A percentile compares a stretch with the other conserved stretches of the same genome.
Evolutionary conservation across 2,888 invertebrate genomes (phyloP).

Genomic region (Heliconius aoede): DNA sequence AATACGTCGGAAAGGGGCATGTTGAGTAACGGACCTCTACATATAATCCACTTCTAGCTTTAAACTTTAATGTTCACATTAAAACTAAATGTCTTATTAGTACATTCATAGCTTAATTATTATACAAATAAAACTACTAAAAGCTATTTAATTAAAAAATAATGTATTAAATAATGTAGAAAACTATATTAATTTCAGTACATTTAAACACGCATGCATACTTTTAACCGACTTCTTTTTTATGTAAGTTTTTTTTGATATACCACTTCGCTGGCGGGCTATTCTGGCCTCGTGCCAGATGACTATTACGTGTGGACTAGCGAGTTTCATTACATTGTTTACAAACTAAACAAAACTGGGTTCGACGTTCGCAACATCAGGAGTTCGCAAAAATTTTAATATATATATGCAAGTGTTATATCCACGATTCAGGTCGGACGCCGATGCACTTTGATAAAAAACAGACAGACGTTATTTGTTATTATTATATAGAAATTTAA

Average conservation of each 20-base stretch:
- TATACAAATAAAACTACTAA: neutral
- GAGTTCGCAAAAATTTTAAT: constrained; percentile 34
- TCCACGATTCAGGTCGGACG: constrained; percentile 9
- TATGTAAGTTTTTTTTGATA: neutral
- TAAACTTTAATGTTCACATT: no score
- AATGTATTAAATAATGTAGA: neutral
- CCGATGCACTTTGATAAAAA: constrained; percentile 28
- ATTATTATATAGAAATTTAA: neutral
- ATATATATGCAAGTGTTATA: neutral
- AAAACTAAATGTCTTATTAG: no score
- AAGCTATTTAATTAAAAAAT: neutral
- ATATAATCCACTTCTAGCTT: no score
- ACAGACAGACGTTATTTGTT: constrained; percentile 8
- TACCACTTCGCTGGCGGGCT: neutral
- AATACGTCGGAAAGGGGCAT: no score
- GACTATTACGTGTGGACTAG: constrained; percentile 30
- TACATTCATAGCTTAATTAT: neutral
- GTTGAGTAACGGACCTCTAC: no score
- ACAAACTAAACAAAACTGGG: constrained; percentile 36
- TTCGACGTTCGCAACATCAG: constrained; percentile 31
- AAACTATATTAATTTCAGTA: neutral
- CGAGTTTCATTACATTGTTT: constrained; percentile 34
- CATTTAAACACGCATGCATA: neutral
- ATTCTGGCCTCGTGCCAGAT: constrained; percentile 34
- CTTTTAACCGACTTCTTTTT: neutral